Evolutionary conservation across 2,797 vertebrate genomes (phyloP).

Genomic region (Spea hammondii): DNA sequence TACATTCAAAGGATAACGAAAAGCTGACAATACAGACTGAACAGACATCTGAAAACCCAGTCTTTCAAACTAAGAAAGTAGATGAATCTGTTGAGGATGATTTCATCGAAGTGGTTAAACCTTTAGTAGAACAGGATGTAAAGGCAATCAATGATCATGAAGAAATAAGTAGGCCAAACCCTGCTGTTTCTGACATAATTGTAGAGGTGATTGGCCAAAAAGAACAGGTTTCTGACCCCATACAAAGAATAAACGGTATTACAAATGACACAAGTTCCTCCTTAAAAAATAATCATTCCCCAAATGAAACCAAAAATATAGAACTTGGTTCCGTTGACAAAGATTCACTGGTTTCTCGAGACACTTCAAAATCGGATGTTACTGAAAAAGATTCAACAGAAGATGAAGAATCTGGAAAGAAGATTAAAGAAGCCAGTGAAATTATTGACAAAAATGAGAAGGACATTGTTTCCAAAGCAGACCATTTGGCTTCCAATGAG

Average conservation of each 20-base stretch:
- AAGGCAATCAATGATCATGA: slow-evolving; percentile 58
- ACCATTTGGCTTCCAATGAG: slow-evolving; percentile 61
- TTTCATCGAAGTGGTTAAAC: slow-evolving; percentile 83
- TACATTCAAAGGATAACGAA: slow-evolving; percentile 7
- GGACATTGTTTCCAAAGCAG: slow-evolving; percentile 56
- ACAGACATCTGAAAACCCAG: background rate
- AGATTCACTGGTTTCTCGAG: slow-evolving; percentile 56
- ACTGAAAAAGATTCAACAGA: slow-evolving; percentile 54
- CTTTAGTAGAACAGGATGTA: slow-evolving; percentile 61
- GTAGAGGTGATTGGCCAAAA: background rate
- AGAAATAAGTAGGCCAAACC: slow-evolving; percentile 55
- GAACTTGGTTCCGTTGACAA: slow-evolving; percentile 72
- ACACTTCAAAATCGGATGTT: slow-evolving; percentile 56
- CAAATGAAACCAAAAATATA: slow-evolving; percentile 73
- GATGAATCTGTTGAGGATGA: slow-evolving; percentile 65
- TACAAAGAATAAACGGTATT: slow-evolving; percentile 7
- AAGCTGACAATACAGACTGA: slow-evolving; percentile 2
- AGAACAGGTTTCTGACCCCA: slow-evolving; percentile 1
- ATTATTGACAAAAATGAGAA: slow-evolving; percentile 48
- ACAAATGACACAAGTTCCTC: slow-evolving; percentile 51
- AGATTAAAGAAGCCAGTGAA: background rate
- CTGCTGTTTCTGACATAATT: background rate
- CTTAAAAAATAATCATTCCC: slow-evolving; percentile 61
- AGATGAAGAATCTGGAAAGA: slow-evolving; percentile 62
- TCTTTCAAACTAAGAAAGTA: slow-evolving; percentile 69